phyloP scores from a whole-genome alignment of 1,140 invertebrate species.

The Danaus melanippus region DNA sequence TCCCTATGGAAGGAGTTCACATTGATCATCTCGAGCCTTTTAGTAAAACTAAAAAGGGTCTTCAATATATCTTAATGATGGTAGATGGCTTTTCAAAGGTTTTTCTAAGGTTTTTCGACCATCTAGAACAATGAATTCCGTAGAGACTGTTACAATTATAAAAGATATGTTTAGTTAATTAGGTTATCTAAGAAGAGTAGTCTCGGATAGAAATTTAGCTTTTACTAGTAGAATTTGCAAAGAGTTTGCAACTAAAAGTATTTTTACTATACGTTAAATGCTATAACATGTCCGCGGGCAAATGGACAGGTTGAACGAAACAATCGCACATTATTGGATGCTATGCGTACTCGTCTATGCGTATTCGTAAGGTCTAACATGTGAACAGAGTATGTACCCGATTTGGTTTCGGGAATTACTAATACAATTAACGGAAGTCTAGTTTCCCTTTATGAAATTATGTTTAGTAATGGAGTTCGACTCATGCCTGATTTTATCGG shows the following conservation, averaged over 20 bases:
- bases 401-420: no score
- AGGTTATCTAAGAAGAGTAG: conserved; percentile 3
- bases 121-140: not conserved
- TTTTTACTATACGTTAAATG: conserved; percentile 6
- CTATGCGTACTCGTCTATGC: no score
- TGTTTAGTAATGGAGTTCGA: no score
- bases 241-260: not conserved
- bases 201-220: conserved; percentile 5
- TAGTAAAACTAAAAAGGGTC: conserved; percentile 1
- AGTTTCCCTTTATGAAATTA: no score
- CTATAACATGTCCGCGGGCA: conserved; percentile 5
- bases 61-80: not conserved
- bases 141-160: not conserved
- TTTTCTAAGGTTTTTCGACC: not conserved
- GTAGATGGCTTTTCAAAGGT: conserved; percentile 6
- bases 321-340: not conserved
- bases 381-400: no score
- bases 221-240: conserved; percentile 9
- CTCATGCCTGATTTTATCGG: no score
- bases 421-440: no score
- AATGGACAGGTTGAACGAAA: conserved; percentile 13
- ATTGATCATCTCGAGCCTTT: conserved; percentile 6
- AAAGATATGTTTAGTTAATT: conserved; percentile 7
- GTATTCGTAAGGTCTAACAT: no score
- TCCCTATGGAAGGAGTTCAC: conserved; percentile 8